Base-by-base conservation (phyloP, 2,888 invertebrate genomes). In the Choristoneura rosaceana region DNA sequence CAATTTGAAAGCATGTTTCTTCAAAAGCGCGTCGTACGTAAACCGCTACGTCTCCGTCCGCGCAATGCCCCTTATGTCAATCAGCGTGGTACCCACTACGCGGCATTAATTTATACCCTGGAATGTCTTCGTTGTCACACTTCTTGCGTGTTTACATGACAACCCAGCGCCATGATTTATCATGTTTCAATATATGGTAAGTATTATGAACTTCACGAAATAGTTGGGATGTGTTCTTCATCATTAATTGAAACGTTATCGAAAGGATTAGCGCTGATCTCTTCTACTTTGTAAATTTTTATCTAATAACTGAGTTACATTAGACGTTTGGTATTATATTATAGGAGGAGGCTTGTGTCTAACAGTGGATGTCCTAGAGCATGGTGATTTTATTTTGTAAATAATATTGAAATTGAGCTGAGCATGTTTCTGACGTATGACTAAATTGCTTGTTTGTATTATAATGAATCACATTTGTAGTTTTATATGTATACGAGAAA, bases 31-130 rank as follows among this genome's bases (percentile, higher is more conserved):
- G 14, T 8, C n/a, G 7, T 47, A 10, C 38, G 61, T 38, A 38
- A 62, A 67, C 38, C 45, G 34, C 52, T 34, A 59, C 64, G 43
- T 73, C 43, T 73, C 69, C 59, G 59, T 71, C 70, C 41, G n/a
- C 74, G 63, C 59, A 15, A 17, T 41, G 68, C 67, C 60, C 45
- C 64, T 71, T 88, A 87, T 87, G 88, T 93, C 92, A 91, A 89
- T 92, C 92, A 92, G 83, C 84, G 83, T 83, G 84, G 82, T 81
- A 84, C 38, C 38, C 7, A 38, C 82, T 84, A 82, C 79, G 79
- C 88, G 92, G 90, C 92, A 87, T 91, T 91, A 91, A 93, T 93
- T 91, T 92, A 93, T 93, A 90, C 87, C 84, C 81, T 81, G 83
- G 87, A 87, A 88, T 92, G 90, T 90, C 86, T 83, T 87, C 87